Percentiles rank a stretch among this genome's conserved stretches.
phyloP scores from a whole-genome alignment of 1,140 invertebrate species.

The Papilio dardanus region DNA sequence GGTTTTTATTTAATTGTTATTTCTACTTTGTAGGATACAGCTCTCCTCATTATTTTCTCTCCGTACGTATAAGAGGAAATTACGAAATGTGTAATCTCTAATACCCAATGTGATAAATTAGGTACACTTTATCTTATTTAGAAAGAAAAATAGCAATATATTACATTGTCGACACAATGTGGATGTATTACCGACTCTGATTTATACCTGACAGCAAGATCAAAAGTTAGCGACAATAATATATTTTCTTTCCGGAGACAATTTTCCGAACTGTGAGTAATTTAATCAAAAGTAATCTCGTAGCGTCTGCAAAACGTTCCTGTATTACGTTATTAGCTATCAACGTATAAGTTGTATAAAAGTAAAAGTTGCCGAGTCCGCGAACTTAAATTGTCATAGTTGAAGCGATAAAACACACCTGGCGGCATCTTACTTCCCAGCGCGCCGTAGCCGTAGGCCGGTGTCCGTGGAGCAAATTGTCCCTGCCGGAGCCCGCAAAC shows the following conservation, averaged over 20 bases:
- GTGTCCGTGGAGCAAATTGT: constrained; percentile 75
- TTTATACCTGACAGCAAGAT: constrained; percentile 25
- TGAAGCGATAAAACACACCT: constrained; percentile 63
- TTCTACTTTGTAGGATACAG: background rate
- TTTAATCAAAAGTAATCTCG: constrained; percentile 23
- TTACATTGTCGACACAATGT: background rate
- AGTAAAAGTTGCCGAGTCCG: constrained; percentile 27
- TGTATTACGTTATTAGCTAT: constrained; percentile 18
- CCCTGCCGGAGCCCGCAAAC: constrained; percentile 55
- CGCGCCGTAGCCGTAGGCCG: constrained; percentile 47
- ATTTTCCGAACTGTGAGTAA: constrained; percentile 18
- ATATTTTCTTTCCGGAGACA: constrained; percentile 17
- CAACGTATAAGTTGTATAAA: constrained; percentile 6
- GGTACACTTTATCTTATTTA: constrained; percentile 11
- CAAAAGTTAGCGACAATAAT: constrained; percentile 18
- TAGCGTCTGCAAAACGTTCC: constrained; percentile 6
- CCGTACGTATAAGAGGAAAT: background rate
- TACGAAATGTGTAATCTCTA: background rate
- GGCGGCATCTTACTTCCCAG: constrained; percentile 52
- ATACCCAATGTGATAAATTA: background rate
- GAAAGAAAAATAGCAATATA: constrained; percentile 23
- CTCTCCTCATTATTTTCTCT: background rate
- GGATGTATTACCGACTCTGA: constrained; percentile 8
- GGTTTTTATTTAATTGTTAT: background rate
- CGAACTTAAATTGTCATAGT: constrained; percentile 46